A percentile compares a stretch with the other conserved stretches of the same genome.
Conservation (phyloP, 2,113 vertebrate species). For the Orientallactaga bullata region DNA sequence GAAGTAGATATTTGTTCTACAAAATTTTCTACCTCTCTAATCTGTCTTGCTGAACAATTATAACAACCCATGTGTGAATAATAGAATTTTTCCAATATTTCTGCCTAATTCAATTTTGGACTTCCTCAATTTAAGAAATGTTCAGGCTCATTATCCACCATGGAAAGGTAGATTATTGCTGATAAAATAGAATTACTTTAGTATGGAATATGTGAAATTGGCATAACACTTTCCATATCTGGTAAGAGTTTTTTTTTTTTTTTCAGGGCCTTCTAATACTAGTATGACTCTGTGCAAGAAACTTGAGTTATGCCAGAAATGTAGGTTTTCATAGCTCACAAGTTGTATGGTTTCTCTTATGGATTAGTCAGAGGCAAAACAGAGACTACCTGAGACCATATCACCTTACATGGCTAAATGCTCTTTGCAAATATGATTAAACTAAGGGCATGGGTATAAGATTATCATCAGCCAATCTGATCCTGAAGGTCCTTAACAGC, state of each 20-base stretch:
- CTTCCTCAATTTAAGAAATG: conserved; percentile 66
- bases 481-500: background rate
- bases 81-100: conserved; percentile 74
- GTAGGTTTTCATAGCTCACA: background rate
- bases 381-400: background rate
- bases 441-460: background rate
- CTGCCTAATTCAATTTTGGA: conserved; percentile 73
- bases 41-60: conserved; percentile 72
- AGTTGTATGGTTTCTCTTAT: background rate
- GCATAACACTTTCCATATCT: background rate
- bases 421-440: background rate
- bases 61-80: conserved; percentile 73
- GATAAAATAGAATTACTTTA: conserved; percentile 43
- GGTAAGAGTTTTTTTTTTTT: background rate
- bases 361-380: background rate
- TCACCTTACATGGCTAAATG: background rate
- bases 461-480: background rate
- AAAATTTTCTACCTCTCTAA: conserved; percentile 64
- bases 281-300: background rate
- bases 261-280: conserved; percentile 31
- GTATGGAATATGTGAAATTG: conserved; percentile 24
- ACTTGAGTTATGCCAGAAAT: background rate
- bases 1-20: conserved; percentile 33
- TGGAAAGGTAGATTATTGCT: conserved; percentile 64
- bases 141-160: conserved; percentile 74